Percentiles rank a stretch among this genome's conserved stretches.
Evolutionary conservation across 2,797 vertebrate genomes (phyloP).

Genomic region (Pseudopleuronectes americanus): DNA sequence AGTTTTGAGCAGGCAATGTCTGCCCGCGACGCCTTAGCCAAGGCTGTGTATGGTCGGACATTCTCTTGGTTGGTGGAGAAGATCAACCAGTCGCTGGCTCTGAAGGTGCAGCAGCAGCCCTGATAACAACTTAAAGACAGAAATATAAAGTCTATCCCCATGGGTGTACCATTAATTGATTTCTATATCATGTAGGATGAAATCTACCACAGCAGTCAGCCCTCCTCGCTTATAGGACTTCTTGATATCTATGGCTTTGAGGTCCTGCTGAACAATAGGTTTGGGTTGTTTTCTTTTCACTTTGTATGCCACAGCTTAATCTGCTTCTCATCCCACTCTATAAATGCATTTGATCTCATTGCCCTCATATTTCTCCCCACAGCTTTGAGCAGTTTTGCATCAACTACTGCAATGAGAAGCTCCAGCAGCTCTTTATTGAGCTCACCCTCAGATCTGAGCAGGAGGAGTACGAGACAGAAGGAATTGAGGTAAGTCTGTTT

Average conservation of each 20-base stretch:
- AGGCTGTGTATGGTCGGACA: constrained; percentile 92
- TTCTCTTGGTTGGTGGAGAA: constrained; percentile 97
- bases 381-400: constrained; percentile 99
- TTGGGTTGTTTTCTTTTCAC: constrained; percentile 2
- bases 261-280: constrained; percentile 97
- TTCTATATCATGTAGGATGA: constrained; percentile 82
- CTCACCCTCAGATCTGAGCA: constrained; percentile 95
- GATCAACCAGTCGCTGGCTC: constrained; percentile 92
- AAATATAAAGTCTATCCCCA: neutral
- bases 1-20: constrained; percentile 94
- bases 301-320: neutral
- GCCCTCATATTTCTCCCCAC: neutral
- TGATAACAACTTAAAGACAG: constrained; percentile 1
- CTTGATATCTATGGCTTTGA: constrained; percentile 99
- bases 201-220: constrained; percentile 86
- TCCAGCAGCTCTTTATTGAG: constrained; percentile 95
- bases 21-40: constrained; percentile 92
- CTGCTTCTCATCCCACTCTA: neutral
- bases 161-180: constrained; percentile 6
- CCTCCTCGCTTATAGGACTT: constrained; percentile 92
- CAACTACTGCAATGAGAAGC: constrained; percentile 98
- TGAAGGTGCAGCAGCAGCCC: constrained; percentile 82
- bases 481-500: constrained; percentile 88
- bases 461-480: constrained; percentile 93
- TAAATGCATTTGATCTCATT: neutral